Evolutionary conservation across 2,797 vertebrate species (phyloP).

Genomic region (Spinus olivaceus): DNA sequence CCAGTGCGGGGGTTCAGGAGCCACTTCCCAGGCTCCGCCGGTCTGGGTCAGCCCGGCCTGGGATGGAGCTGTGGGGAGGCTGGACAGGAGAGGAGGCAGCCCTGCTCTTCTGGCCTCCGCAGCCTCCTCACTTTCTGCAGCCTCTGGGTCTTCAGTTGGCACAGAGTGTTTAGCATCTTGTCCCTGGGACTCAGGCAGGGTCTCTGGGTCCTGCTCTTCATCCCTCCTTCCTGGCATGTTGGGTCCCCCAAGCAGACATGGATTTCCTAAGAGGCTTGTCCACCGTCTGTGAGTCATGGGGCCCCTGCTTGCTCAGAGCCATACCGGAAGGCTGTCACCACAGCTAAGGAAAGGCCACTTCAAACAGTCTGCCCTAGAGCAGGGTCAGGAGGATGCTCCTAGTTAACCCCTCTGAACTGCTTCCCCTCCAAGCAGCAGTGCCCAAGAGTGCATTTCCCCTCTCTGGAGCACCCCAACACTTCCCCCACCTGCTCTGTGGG

Average conservation of each 20-base stretch:
- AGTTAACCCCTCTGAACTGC: neutral
- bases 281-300: accelerated
- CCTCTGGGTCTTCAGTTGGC: neutral
- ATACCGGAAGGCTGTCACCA: neutral
- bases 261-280: neutral
- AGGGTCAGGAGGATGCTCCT: neutral
- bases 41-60: constrained; percentile 1
- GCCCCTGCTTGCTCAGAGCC: neutral
- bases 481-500: neutral
- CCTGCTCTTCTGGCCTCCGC: neutral
- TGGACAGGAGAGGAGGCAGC: neutral
- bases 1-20: neutral
- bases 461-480: neutral
- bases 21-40: neutral
- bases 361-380: neutral
- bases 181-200: neutral
- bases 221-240: neutral
- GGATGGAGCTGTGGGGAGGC: neutral
- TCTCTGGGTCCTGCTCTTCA: neutral
- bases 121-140: neutral
- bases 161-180: neutral
- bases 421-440: neutral
- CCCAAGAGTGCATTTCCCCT: neutral
- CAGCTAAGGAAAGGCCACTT: constrained; percentile 37
- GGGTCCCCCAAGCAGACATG: neutral